A percentile compares a stretch with the other conserved stretches of the same genome.
Conservation (phyloP, 1,140 invertebrate species). For the Drosophila sucinea region DNA sequence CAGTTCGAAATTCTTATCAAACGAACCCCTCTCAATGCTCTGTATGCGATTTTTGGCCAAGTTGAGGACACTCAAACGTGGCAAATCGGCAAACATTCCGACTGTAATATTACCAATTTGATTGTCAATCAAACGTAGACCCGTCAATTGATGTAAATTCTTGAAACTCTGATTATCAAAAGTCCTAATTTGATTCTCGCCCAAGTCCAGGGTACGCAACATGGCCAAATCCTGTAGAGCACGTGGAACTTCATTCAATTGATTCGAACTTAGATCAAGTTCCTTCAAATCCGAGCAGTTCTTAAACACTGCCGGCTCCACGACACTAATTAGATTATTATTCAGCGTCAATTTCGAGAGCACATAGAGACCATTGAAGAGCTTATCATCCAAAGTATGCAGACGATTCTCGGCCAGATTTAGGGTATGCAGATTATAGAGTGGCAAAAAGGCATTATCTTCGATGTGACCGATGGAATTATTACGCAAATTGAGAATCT, state of each 20-base stretch:
- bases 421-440: constrained; percentile 93
- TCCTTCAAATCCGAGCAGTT: constrained; percentile 96
- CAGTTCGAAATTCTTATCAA: constrained; percentile 90
- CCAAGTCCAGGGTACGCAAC: constrained; percentile 93
- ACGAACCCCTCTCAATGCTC: constrained; percentile 91
- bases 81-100: constrained; percentile 93
- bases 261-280: constrained; percentile 94
- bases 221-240: constrained; percentile 92
- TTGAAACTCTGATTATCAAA: constrained; percentile 92
- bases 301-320: constrained; percentile 93
- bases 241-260: constrained; percentile 90
- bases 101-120: constrained; percentile 92
- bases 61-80: constrained; percentile 92
- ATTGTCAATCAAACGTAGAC: constrained; percentile 93
- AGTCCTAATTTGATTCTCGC: constrained; percentile 92
- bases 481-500: constrained; percentile 93
- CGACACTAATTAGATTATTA: constrained; percentile 91
- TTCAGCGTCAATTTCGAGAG: constrained; percentile 92
- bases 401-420: constrained; percentile 93
- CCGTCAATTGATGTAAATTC: constrained; percentile 92
- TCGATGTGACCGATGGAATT: constrained; percentile 94
- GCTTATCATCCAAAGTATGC: constrained; percentile 90
- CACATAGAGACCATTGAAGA: constrained; percentile 93
- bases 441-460: constrained; percentile 92
- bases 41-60: constrained; percentile 94